Conservation (phyloP, 2,888 invertebrate species). For the Acheta domesticus region DNA sequence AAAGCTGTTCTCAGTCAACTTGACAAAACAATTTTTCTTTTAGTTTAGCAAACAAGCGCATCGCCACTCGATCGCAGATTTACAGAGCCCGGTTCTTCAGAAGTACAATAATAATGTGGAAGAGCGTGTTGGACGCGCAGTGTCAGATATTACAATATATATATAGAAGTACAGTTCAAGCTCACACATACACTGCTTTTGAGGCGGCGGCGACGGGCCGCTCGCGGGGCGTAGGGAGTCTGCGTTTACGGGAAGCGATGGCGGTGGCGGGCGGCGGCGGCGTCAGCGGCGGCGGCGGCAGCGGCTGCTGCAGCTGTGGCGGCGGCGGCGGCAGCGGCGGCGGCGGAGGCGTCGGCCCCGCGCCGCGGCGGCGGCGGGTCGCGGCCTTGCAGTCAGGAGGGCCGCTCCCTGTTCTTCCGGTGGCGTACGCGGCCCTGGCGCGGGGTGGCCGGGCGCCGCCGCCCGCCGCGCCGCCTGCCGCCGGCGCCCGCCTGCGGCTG, state of each 20-base stretch:
- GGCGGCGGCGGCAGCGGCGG: not conserved
- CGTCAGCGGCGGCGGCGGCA: not conserved
- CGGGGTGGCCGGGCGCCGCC: not conserved
- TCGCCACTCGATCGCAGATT: conserved; percentile 10
- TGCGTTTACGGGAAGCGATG: conserved; percentile 2
- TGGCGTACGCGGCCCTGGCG: not conserved
- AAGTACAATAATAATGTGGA: not conserved
- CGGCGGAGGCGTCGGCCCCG: not conserved
- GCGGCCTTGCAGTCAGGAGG: not conserved
- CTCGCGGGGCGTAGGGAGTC: not conserved
- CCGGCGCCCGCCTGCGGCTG: not conserved
- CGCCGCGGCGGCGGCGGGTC: not conserved
- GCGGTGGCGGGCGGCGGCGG: conserved; percentile 1
- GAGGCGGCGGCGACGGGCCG: not conserved
- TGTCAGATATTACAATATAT: conserved; percentile 1
- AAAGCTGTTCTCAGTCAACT: conserved; percentile 18
- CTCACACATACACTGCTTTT: not conserved
- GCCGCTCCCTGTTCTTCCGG: not conserved
- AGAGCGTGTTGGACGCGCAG: not conserved
- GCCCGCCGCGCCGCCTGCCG: not conserved
- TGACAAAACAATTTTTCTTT: not conserved
- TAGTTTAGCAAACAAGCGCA: conserved; percentile 1
- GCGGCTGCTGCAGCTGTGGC: not conserved
- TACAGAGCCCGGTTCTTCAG: conserved; percentile 18
- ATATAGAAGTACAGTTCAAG: conserved; percentile 9